Evolutionary conservation across 2,113 vertebrate species (phyloP).

Genomic region (Pampusana beccarii): DNA sequence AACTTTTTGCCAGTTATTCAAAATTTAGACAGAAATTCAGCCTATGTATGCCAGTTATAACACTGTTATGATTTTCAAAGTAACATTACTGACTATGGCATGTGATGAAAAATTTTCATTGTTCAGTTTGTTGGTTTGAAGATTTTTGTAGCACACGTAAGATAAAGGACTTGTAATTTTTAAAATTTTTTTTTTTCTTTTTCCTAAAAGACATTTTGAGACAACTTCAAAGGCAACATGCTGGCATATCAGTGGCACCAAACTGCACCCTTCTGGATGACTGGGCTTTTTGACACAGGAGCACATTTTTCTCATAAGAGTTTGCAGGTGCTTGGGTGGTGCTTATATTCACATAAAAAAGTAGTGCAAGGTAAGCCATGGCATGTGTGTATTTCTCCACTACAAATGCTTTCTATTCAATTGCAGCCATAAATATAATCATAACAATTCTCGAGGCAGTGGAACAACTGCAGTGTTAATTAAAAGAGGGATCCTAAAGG

Average conservation of each 20-base stretch:
- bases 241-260: not conserved
- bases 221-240: not conserved
- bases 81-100: not conserved
- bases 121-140: not conserved
- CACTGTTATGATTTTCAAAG: not conserved
- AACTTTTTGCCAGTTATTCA: not conserved
- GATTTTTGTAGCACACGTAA: rapidly evolving
- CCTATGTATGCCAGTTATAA: not conserved
- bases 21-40: not conserved
- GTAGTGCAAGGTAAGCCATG: not conserved
- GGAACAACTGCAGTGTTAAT: not conserved
- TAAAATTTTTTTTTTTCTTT: no score
- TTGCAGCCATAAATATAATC: not conserved
- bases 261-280: not conserved
- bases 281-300: not conserved
- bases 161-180: not conserved
- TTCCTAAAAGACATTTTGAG: not conserved
- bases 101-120: rapidly evolving
- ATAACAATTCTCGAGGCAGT: not conserved
- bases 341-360: not conserved
- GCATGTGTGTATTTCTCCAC: not conserved
- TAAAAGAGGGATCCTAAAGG: not conserved
- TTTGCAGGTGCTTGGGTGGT: not conserved
- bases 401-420: not conserved
- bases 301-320: not conserved